These are phyloP conservation scores for Neopelma chrysocephalum DNA, from an alignment of 2,797 vertebrate genomes.

Conservation along the genomic window DNA sequence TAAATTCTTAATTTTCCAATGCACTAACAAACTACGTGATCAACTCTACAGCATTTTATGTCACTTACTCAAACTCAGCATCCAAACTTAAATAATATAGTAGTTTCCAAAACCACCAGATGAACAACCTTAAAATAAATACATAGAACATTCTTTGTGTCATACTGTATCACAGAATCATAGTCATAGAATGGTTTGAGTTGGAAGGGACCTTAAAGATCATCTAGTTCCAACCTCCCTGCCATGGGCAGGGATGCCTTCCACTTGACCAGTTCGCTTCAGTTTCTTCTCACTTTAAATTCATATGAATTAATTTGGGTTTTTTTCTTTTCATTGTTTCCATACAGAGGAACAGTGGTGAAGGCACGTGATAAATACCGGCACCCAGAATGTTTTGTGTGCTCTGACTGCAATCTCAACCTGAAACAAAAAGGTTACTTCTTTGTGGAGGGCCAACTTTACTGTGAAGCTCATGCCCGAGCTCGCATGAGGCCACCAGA, in stretches of 20 bases:
- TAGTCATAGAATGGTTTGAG: neutral
- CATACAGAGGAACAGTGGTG: conserved; percentile 89
- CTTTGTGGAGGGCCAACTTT: conserved; percentile 93
- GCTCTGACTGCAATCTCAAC: conserved; percentile 92
- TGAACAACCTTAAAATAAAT: neutral
- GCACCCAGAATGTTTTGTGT: conserved; percentile 96
- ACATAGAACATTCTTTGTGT: neutral
- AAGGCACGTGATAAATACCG: conserved; percentile 93
- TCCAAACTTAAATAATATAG: neutral
- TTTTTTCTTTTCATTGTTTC: neutral
- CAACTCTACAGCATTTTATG: neutral
- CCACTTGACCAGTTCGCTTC: rapidly evolving
- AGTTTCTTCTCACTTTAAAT: neutral
- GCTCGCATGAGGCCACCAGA: conserved; percentile 89
- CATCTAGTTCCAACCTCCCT: neutral
- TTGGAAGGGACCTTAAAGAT: neutral
- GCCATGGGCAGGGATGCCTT: neutral
- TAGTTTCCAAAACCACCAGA: neutral
- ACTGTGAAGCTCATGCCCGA: conserved; percentile 92
- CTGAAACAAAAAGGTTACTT: conserved; percentile 97
- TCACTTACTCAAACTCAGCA: neutral
- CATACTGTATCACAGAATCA: neutral
- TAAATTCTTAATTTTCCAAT: neutral
- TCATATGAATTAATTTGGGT: rapidly evolving
- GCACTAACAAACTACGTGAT: neutral